A percentile compares a stretch with the other conserved stretches of the same genome.
Conservation (phyloP, 2,888 invertebrate genomes). For the Scaptomyza caliginosa region DNA sequence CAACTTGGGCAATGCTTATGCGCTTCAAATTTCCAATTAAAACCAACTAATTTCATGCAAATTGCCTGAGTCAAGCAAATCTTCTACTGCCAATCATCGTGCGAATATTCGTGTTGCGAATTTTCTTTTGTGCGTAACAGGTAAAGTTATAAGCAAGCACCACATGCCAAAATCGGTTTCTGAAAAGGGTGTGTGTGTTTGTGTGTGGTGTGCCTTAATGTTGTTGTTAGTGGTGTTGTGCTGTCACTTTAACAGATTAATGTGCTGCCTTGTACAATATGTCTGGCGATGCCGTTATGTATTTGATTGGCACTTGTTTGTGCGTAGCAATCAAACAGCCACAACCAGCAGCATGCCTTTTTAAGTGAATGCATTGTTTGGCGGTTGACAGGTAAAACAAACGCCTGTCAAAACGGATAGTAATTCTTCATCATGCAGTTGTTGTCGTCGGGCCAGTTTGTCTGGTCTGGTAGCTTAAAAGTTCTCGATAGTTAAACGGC, state of each 20-base stretch:
- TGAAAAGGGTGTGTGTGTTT: not conserved
- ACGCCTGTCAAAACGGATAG: slow-evolving; percentile 35
- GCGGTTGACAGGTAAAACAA: slow-evolving; percentile 37
- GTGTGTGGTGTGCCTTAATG: not conserved
- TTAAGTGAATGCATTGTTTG: not conserved
- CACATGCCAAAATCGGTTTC: slow-evolving; percentile 26
- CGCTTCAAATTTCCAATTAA: slow-evolving; percentile 70
- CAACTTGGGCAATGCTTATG: not conserved
- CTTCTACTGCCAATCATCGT: slow-evolving; percentile 45
- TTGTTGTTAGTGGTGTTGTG: slow-evolving; percentile 3
- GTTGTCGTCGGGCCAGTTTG: slow-evolving; percentile 1
- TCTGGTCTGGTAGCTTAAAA: not conserved
- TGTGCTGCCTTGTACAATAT: slow-evolving; percentile 58
- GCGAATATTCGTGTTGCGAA: slow-evolving; percentile 35
- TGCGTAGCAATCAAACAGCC: slow-evolving; percentile 43
- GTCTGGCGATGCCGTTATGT: slow-evolving; percentile 50
- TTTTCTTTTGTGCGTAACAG: slow-evolving; percentile 39
- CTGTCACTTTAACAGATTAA: slow-evolving; percentile 70
- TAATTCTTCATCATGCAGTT: slow-evolving; percentile 21
- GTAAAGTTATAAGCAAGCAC: slow-evolving; percentile 23
- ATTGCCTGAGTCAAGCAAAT: slow-evolving; percentile 45
- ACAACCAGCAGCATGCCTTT: not conserved
- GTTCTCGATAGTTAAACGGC: slow-evolving; percentile 15
- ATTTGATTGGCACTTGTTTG: slow-evolving; percentile 70
- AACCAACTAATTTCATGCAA: slow-evolving; percentile 67